Evolutionary conservation across 2,797 vertebrate genomes (phyloP).

Genomic region (Harpagifer antarcticus): DNA sequence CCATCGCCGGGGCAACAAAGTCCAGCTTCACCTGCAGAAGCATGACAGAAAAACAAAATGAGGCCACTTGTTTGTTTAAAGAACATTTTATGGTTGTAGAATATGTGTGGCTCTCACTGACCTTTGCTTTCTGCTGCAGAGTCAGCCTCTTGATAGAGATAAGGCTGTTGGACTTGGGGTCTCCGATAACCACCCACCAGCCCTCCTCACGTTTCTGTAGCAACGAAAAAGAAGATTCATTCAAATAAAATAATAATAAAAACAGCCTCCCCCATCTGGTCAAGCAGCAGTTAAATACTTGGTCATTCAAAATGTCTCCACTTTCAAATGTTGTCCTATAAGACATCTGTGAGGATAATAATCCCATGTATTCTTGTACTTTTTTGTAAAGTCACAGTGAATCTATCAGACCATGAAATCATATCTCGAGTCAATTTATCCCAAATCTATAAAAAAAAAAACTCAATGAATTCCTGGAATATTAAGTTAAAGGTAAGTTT

Average conservation of each 20-base stretch:
- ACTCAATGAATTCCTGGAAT: no score
- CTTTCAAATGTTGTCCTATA: no score
- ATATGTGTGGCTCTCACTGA: conserved; percentile 62
- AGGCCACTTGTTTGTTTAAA: conserved; percentile 6
- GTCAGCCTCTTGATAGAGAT: conserved; percentile 99
- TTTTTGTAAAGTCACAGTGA: no score
- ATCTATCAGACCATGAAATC: no score
- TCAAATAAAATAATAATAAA: not conserved
- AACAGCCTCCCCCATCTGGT: no score
- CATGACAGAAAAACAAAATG: not conserved
- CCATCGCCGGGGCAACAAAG: conserved; percentile 94
- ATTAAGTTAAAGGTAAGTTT: no score
- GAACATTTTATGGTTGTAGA: not conserved
- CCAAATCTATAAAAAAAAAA: no score
- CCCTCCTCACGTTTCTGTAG: conserved; percentile 97
- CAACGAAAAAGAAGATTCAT: not conserved
- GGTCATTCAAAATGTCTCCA: no score
- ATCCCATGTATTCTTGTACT: no score
- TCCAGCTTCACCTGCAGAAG: conserved; percentile 92
- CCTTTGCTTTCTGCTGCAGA: conserved; percentile 98
- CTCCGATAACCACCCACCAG: conserved; percentile 99
- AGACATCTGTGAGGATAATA: no score
- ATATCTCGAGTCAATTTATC: no score
- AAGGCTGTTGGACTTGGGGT: conserved; percentile 97
- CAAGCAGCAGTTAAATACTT: no score